phyloP scores from a whole-genome alignment of 2,888 invertebrate genomes.

The Ceraclea dissimilis region DNA sequence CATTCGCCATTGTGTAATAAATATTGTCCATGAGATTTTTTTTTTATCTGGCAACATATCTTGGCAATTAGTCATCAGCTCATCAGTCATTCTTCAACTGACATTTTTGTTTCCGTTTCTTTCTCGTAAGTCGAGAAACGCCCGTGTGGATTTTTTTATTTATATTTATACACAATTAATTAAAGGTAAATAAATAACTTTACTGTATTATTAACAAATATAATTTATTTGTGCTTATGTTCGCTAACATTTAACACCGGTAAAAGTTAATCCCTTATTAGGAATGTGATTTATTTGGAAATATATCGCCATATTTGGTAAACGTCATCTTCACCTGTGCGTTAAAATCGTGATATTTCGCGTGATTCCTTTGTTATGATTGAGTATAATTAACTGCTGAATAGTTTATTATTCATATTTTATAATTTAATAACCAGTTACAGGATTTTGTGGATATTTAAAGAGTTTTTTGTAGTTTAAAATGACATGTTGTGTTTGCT shows the following conservation, averaged over 20 bases:
- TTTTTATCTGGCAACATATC: constrained; percentile 10
- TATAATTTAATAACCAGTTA: not conserved
- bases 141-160: not conserved
- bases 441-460: not conserved
- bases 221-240: too few species aligned
- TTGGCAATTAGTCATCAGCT: constrained; percentile 15
- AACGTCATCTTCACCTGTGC: constrained; percentile 21
- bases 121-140: not conserved
- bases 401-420: not conserved
- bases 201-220: not conserved
- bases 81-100: not conserved
- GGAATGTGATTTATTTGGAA: not conserved
- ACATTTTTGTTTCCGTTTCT: not conserved
- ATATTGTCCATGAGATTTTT: too few species aligned
- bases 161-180: constrained; percentile 3
- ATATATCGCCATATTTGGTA: constrained; percentile 21
- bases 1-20: too few species aligned
- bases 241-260: too few species aligned
- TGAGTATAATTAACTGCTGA: not conserved
- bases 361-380: not conserved
- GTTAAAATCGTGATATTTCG: not conserved
- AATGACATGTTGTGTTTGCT: constrained; percentile 9
- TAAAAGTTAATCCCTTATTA: not conserved
- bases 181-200: constrained; percentile 1
- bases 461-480: not conserved